Conservation (phyloP, 2,888 invertebrate species). For the Ommatoiulus sabulosus region DNA sequence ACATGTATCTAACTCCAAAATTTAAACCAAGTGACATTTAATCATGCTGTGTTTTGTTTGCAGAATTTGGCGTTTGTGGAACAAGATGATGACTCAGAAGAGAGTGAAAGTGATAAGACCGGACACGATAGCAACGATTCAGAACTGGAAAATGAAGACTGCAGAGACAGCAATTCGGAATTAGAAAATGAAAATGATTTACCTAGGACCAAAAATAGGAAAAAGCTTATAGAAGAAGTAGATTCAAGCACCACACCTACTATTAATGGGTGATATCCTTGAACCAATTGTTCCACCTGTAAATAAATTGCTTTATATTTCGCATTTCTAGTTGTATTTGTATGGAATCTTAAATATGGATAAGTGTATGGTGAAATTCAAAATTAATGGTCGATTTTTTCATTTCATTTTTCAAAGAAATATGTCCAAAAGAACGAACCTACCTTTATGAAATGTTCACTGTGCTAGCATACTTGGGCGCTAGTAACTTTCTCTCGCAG, state of each 20-base stretch:
- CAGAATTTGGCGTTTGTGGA: neutral
- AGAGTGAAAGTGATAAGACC: neutral
- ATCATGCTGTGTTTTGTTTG: neutral
- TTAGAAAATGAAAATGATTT: neutral
- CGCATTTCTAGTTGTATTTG: neutral
- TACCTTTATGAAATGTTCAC: no score
- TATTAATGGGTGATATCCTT: neutral
- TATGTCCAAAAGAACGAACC: no score
- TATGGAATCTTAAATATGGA: no score
- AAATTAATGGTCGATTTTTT: no score
- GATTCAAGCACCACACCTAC: neutral
- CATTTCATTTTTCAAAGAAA: no score
- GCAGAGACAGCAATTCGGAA: neutral
- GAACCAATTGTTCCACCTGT: neutral
- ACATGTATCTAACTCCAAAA: no score
- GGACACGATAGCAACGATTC: neutral
- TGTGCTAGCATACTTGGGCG: no score
- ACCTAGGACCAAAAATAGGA: neutral
- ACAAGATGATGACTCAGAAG: neutral
- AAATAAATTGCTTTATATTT: neutral
- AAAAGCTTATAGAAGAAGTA: neutral
- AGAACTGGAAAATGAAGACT: neutral
- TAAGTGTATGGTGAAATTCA: no score
- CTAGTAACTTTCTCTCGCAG: no score
- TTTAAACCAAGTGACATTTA: neutral